Base-by-base conservation (phyloP, 30 jellyfish, hydroid and myxozoan genomes). In the Chrysaora quinquecirrha region DNA sequence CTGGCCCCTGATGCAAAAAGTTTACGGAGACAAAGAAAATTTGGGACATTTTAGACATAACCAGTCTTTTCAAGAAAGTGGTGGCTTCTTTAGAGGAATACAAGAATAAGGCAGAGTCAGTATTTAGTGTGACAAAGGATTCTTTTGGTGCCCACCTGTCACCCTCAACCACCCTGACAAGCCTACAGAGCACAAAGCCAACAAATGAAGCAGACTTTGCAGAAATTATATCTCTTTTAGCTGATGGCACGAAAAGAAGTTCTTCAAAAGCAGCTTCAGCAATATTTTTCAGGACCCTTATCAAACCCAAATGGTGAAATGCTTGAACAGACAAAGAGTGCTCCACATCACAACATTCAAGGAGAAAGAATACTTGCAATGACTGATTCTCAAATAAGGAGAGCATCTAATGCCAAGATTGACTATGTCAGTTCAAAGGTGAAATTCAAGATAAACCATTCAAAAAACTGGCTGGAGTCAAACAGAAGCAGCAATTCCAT, bases 121-220 rank as follows among this genome's bases (percentile, higher is more conserved):
- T 58, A 58, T 58, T 58, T 3, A 58, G 71, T 11, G 20, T 19
- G 20, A 7, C 7, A 58, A 58, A 3, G 7, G 7, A 58, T 58
- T 58, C 30, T 19, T 58, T 58, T 58, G 71, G 71, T 58, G 32
- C n/a, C n/a, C 62, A 12, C 62, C 62, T 48, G 62, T 48, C 62
- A 48, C n/a, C 62, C 62, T 48, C 62, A 48, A 48, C 62, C 62
- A 48, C 62, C 62, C n/a, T 48, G 62, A 48, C 62, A 48, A 48
- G 62, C 62, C 62, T 48, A 48, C 62, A 48, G n/a, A n/a, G 71
- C 71, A 58, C 16, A 19, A 58, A 58, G 19, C 71, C 71, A 58
- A 9, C 71, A 3, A 7, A 58, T 58, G 71, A 3, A 3, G 71
- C 7, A 58, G 71, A 27, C 16, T 58, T 58, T 58, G 20, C 7